Base-by-base conservation (phyloP, 2,888 invertebrate genomes). In the Latheticus oryzae region DNA sequence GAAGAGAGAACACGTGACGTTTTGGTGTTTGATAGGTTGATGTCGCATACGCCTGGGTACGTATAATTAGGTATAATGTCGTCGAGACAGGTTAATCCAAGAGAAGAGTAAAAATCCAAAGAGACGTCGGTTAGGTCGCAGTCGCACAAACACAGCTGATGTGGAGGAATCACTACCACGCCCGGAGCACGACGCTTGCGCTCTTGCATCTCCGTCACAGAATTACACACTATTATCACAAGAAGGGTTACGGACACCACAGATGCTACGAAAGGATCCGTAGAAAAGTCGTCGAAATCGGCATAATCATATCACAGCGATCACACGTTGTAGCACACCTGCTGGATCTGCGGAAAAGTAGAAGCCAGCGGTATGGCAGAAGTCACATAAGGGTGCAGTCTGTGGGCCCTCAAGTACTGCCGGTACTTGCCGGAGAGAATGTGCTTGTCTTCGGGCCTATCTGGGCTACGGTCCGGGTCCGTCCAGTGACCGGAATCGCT, bases 301-400 rank as follows among this genome's bases (percentile, higher is more conserved):
- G 63, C 60, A 63, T 60, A 61, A 64, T 61, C 62, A 69, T 73
- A 74, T 74, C 74, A 75, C 75, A 73, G 73, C 72, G 77, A 83
- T 84, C 83, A 84, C 82, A 84, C 83, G 75, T 84, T 84, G 71
- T 84, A 84, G 77, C 84, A 84, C 74, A 84, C 83, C 77, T 83
- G 83, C 78, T 81, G 81, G 69, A 82, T 81, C 67, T 82, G 83
- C 67, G 83, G 83, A 75, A 83, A 82, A 60, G 81, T 78, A 57
- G 82, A 80, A 51, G 79, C 79, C 67, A 78, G 69, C 45, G 78
- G 77, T 60, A 78, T 78, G 62, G 78, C 75, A 58, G 80, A 79
- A 68, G 80, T 78, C 65, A 82, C 78, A 73, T 84, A 84, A 11
- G 84, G 84, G 75, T 84, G 84, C 75, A 83, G 80, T 70, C 84